Evolutionary conservation across 35 echinoderm and acorn worm genomes (phyloP).

Genomic region (Heliocidaris erythrogramma): DNA sequence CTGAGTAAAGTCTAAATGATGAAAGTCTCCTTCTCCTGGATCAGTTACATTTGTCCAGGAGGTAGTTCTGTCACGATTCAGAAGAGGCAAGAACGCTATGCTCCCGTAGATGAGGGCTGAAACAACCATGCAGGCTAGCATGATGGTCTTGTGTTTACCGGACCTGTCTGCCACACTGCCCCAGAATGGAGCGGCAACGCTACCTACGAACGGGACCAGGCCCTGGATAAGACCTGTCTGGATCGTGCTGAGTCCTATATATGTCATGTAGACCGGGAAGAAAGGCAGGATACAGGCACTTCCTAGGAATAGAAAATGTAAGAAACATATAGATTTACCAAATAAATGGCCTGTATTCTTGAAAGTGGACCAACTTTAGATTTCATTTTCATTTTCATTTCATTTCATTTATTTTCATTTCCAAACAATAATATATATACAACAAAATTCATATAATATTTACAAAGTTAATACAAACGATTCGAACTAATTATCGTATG

Average conservation of each 20-base stretch:
- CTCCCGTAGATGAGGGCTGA: background rate
- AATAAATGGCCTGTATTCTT: too few relatives aligned
- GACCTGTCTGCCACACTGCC: constrained; percentile 77
- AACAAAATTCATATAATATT: too few relatives aligned
- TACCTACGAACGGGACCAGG: constrained; percentile 65
- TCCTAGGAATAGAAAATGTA: constrained; percentile 36
- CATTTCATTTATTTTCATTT: too few relatives aligned
- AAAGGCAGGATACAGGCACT: constrained; percentile 75
- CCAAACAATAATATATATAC: too few relatives aligned
- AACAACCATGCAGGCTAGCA: constrained; percentile 23
- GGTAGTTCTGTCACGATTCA: background rate
- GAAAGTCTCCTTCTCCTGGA: background rate
- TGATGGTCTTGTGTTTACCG: constrained; percentile 69
- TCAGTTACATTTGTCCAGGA: background rate
- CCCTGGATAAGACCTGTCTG: constrained; percentile 81
- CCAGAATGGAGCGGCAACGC: constrained; percentile 74
- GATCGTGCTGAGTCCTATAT: constrained; percentile 60
- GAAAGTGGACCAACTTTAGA: too few relatives aligned
- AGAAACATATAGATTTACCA: constrained; percentile 5
- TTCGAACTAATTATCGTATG: too few relatives aligned
- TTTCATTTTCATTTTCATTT: too few relatives aligned
- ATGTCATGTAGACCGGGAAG: constrained; percentile 75
- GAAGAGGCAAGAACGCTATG: background rate
- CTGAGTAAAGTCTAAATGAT: background rate
- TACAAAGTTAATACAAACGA: too few relatives aligned